Base-by-base conservation (phyloP, 2,888 invertebrate species). In the Leptinotarsa rubiginosa region DNA sequence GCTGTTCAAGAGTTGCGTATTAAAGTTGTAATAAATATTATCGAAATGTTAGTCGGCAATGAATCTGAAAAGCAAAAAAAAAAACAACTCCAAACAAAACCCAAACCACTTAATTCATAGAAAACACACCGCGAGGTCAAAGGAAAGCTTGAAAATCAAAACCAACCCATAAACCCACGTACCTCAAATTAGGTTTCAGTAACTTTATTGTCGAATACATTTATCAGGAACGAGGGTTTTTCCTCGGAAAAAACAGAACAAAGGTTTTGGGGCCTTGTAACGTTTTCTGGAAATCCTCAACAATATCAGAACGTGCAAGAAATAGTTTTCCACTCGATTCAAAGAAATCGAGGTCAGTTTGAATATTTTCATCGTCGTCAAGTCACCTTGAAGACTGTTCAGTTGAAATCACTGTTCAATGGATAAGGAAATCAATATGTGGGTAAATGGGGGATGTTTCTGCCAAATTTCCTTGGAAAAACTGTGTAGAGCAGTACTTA, bases 171-270 rank as follows among this genome's bases (percentile, higher is more conserved):
- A 3, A 31, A 18, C 25, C 47, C 47, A 69, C 69, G 22, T 69
- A 69, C 69, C 69, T 69, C 47, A 69, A 56, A 56, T 69, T 69
- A 2, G 69, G 69, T 69, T 59, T 52, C 47, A 69, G 20, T 59
- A 69, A 69, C 10, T 69, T 69, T 69, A 54, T 56, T 31, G 69
- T 20, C 13, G 69, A 69, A 69, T 69, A 69, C 69, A 69, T 69
- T 22, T 56, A 69, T 41, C 31, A 47, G 47, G 41, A 22, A 52
- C 56, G 13, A 12, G 47, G 20, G 20, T 3, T 20, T 59, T 15
- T 59, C 22, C 20, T 22, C 20, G 25, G 5, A 62, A 62, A 31
- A 62, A n/a, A 41, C 62, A 16, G 10, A 16, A 41, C 2, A 3
- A 16, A 7, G 31, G n/a, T 62, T 62, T 62, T 31, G 41, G 41